Conservation (phyloP, 2,888 invertebrate genomes). For the Stenolophus ochropezus region DNA sequence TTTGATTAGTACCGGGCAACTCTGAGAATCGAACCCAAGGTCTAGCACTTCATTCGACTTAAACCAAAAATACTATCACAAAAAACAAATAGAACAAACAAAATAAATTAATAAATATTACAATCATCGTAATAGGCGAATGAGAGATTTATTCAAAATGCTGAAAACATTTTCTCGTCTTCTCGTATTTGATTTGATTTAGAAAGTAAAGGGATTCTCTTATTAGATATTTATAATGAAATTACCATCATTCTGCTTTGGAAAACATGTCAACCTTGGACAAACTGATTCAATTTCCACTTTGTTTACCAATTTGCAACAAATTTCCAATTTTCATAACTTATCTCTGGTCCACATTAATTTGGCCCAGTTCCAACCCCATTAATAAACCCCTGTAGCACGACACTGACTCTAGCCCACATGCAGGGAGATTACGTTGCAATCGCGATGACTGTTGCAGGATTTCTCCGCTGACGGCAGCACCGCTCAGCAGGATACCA, state of each 20-base stretch:
- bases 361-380: not conserved
- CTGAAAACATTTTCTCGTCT: not conserved
- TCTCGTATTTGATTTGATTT: not conserved
- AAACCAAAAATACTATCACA: too few relatives aligned
- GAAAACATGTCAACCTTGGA: not conserved
- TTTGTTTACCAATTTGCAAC: not conserved
- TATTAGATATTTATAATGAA: not conserved
- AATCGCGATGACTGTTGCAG: not conserved
- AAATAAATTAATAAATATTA: too few relatives aligned
- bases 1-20: too few relatives aligned
- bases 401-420: constrained; percentile 31
- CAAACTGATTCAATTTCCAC: not conserved
- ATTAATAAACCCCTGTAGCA: not conserved
- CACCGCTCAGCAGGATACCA: not conserved
- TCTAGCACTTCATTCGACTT: too few relatives aligned
- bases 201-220: not conserved
- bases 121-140: not conserved
- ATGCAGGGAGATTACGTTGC: constrained; percentile 45
- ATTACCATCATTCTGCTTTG: not conserved
- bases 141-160: not conserved
- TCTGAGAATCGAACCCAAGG: too few relatives aligned
- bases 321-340: not conserved
- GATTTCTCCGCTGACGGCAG: not conserved
- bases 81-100: too few relatives aligned
- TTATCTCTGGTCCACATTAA: not conserved